Evolutionary conservation across 2,113 vertebrate genomes (phyloP).

Genomic region (Cryptomyrus ogoouensis): DNA sequence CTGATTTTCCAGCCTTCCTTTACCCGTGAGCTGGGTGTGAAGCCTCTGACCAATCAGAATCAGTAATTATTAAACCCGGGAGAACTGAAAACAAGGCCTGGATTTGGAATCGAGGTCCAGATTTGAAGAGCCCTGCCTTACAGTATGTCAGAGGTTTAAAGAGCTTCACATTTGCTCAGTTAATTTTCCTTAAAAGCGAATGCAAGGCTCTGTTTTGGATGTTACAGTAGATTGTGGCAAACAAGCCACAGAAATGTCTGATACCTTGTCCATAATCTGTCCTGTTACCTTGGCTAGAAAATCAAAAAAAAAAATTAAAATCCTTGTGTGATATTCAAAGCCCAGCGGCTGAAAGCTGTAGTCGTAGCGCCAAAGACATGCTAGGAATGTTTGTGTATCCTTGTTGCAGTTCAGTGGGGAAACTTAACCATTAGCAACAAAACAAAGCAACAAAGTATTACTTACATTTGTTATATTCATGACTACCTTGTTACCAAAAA

Average conservation of each 20-base stretch:
- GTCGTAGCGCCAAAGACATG: neutral
- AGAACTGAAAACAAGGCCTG: too few species aligned
- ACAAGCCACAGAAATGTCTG: neutral
- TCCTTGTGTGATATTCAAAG: slow-evolving; percentile 29
- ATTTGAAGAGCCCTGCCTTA: too few species aligned
- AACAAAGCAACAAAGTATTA: neutral
- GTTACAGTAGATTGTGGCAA: neutral
- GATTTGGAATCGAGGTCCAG: too few species aligned
- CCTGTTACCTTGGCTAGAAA: neutral
- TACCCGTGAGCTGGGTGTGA: too few species aligned
- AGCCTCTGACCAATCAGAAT: too few species aligned
- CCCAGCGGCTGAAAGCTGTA: slow-evolving; percentile 5
- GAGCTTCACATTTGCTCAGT: neutral
- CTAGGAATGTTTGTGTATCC: neutral
- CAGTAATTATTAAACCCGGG: too few species aligned
- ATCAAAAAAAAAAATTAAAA: neutral
- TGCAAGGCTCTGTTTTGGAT: neutral
- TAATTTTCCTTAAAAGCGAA: neutral
- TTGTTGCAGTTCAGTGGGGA: neutral
- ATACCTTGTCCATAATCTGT: neutral
- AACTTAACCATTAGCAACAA: neutral
- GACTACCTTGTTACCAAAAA: neutral
- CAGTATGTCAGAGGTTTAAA: neutral
- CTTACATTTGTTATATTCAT: neutral
- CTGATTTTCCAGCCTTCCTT: too few species aligned